Base-by-base conservation (phyloP, 2,113 vertebrate species). In the Xiphias gladius region DNA sequence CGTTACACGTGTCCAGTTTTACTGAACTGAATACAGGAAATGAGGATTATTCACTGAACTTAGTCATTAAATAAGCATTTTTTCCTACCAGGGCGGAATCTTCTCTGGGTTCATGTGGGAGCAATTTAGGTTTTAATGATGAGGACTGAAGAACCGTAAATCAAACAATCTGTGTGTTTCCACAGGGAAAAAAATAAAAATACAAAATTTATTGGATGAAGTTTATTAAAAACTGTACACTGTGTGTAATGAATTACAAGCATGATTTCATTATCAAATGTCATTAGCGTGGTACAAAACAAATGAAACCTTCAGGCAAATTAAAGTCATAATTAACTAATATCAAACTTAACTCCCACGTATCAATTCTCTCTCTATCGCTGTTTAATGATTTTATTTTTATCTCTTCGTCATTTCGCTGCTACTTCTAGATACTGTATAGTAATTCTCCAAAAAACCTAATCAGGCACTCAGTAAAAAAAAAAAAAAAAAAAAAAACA, bases 221-320 rank as follows among this genome's bases (percentile, higher is more conserved):
- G 46, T 82, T 70, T 82, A 76, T 76, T 76, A 35, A 55, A 82
- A 82, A 82, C 55, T 32, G 55, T 69, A 75, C 71, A 81, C 30
- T 30, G 24, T n/a, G 68, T 35, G 20, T 17, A 46, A 54, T 43
- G 3, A 37, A 26, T 63, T n/a, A 39, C n/a, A 28, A 16, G 50
- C 6, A 11, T 28, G 46, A 64, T 10, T n/a, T 24, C 11, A 55
- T 9, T 19, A 61, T 26, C 22, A 59, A 50, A 1, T 9, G 5
- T 39, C 41, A 12, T 43, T 10, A 5, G 19, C 24, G 8, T 6
- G 19, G 6, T 26, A 59, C 1, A 32, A 35, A 61, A 68, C 24
- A 28, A 17, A 58, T 58, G 2, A 58, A 28, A 17, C 12, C 55
- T 28, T 14, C 3, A 5, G 52, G 20, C 52, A 12, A 50, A 20